Base-by-base conservation (phyloP, 2,113 vertebrate genomes). In the Lasiurus borealis region DNA sequence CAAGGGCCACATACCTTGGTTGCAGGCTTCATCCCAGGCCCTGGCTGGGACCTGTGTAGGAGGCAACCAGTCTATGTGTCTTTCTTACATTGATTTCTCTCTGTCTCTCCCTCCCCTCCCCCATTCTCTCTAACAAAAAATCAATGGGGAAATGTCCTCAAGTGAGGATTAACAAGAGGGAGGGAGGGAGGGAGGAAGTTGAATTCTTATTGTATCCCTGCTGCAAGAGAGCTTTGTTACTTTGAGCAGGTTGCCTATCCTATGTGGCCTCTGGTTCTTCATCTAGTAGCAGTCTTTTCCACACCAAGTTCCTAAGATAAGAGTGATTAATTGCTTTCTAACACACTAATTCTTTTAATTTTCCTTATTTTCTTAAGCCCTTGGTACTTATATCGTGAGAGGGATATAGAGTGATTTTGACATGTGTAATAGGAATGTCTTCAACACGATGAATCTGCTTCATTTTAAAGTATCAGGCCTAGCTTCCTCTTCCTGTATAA, bases 401-500 rank as follows among this genome's bases (percentile, higher is more conserved):
- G 31, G 48, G 27, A 69, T 69, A 75, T 68, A 76, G 71, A 73
- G 57, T 82, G 59, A 77, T 50, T 80, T 88, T 83, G 48, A 80
- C 83, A 34, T 66, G 57, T 91, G 16, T 81, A 78, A 69, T 92
- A 85, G 72, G 25, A 5, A 57, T 94, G 40, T 71, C 50, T 21
- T 91, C 78, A 94, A 18, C 31, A 84, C 52, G 54, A 81, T 75
- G 83, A 71, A 71, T 81, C 5, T 0, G 19, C 46, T 73, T 3
- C 64, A 34, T 86, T 68, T 64, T 78, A 76, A 54, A n/a, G 71
- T 80, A n/a, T 11, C 44, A 18, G 8, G 36, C 31, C 29, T 2
- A 25, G 40, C 96, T 90, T 92, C 62, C 80, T 94, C 86, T 94
- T 93, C 86, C 59, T 89, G 10, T 71, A 7, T 80, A 48, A 14